Evolutionary conservation across 2,888 invertebrate genomes (phyloP).

Genomic region (Salticus scenicus): DNA sequence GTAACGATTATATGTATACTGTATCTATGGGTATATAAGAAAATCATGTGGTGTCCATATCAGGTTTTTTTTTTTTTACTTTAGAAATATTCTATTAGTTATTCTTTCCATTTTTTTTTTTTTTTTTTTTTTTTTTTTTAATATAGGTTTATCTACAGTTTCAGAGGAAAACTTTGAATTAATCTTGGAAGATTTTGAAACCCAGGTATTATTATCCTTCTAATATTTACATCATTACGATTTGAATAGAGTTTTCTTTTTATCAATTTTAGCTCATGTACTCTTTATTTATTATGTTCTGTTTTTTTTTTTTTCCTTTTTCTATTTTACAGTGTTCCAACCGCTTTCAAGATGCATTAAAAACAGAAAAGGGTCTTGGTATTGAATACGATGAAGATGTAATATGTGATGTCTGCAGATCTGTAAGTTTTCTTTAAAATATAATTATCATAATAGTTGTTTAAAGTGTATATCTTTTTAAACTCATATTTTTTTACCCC

Average conservation of each 20-base stretch:
- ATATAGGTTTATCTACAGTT: constrained; percentile 81
- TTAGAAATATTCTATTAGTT: no score
- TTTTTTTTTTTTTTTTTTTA: not conserved
- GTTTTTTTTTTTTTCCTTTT: no score
- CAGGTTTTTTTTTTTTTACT: no score
- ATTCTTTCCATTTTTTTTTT: no score
- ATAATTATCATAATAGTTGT: not conserved
- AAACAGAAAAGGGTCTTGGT: constrained; percentile 91
- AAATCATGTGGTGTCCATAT: no score
- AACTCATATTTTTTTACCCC: not conserved
- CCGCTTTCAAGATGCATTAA: constrained; percentile 91
- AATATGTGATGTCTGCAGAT: constrained; percentile 98
- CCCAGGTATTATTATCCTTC: constrained; percentile 78
- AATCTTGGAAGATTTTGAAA: constrained; percentile 93
- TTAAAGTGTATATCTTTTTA: no score
- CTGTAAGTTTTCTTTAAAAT: constrained; percentile 79
- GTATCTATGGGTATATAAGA: no score
- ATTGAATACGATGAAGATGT: constrained; percentile 99
- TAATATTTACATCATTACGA: not conserved
- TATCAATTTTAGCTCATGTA: no score
- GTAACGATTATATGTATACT: no score
- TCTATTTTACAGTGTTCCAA: constrained; percentile 83
- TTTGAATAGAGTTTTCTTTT: not conserved
- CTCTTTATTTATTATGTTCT: no score
- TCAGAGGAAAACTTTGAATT: constrained; percentile 92